Evolutionary conservation across 2,888 invertebrate genomes (phyloP).

Genomic region (Schrankia costaestrigalis): DNA sequence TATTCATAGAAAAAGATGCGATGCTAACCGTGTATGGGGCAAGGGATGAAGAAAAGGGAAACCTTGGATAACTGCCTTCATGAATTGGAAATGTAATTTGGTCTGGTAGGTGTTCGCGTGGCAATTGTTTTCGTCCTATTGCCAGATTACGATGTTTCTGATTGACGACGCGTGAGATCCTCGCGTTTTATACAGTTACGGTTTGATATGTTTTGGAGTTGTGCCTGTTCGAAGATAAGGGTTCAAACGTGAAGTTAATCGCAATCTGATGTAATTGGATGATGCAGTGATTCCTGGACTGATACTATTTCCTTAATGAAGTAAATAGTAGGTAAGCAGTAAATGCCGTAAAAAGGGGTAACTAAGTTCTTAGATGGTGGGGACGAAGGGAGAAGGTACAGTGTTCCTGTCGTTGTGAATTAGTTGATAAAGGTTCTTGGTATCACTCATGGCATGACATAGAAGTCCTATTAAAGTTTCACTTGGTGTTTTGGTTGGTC

Average conservation of each 20-base stretch:
- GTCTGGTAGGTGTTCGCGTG: constrained; percentile 54
- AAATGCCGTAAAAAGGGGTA: too few species aligned
- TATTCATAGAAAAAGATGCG: constrained; percentile 75
- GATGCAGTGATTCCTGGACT: too few species aligned
- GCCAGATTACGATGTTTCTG: constrained; percentile 55
- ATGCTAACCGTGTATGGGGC: constrained; percentile 39
- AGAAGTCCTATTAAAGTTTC: too few species aligned
- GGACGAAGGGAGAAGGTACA: too few species aligned
- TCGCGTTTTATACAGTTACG: constrained; percentile 4
- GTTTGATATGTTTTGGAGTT: not conserved
- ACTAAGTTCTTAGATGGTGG: too few species aligned
- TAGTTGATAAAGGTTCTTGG: too few species aligned
- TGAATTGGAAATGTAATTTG: constrained; percentile 80
- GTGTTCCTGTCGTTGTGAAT: too few species aligned
- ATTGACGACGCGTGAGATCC: constrained; percentile 43
- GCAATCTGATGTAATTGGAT: too few species aligned
- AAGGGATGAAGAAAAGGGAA: constrained; percentile 41
- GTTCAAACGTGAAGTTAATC: not conserved
- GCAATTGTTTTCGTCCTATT: constrained; percentile 65
- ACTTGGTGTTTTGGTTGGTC: too few species aligned
- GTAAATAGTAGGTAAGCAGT: too few species aligned
- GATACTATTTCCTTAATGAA: too few species aligned
- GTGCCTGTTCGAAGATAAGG: not conserved
- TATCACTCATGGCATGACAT: too few species aligned
- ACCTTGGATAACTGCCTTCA: constrained; percentile 66